These are phyloP conservation scores for Aphidius colemani DNA, from an alignment of 2,888 invertebrate species.

Conservation along the genomic window DNA sequence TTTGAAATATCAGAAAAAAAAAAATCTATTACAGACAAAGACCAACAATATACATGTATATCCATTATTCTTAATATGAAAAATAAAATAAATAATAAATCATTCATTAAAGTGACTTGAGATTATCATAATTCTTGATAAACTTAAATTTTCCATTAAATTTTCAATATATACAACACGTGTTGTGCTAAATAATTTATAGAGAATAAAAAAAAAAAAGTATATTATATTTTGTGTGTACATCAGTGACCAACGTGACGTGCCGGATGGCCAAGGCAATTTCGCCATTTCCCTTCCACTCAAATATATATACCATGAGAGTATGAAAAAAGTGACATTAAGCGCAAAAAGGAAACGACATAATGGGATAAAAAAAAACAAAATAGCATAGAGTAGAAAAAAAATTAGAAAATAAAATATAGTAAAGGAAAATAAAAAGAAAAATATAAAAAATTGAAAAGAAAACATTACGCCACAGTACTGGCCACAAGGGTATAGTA, in stretches of 20 bases:
- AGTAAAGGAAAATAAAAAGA: slow-evolving; percentile 23
- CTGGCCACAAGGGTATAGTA: slow-evolving; percentile 6
- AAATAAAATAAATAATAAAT: neutral
- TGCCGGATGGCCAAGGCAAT: slow-evolving; percentile 37
- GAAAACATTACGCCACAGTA: neutral
- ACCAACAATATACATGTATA: too few relatives aligned
- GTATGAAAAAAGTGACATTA: slow-evolving; percentile 26
- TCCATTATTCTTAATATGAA: neutral
- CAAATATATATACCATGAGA: slow-evolving; percentile 20
- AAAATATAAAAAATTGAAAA: slow-evolving; percentile 18
- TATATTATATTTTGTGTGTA: slow-evolving; percentile 20
- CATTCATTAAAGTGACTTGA: neutral
- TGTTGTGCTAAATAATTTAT: slow-evolving; percentile 4
- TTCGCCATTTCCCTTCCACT: slow-evolving; percentile 33
- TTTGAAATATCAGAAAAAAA: neutral
- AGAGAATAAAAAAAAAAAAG: slow-evolving; percentile 14
- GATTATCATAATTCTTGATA: neutral
- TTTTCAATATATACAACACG: neutral
- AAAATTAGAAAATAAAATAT: slow-evolving; percentile 19
- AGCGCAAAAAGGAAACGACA: slow-evolving; percentile 28
- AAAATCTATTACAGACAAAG: neutral
- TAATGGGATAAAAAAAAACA: slow-evolving; percentile 32
- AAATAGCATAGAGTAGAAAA: slow-evolving; percentile 25
- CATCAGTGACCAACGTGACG: slow-evolving; percentile 25
- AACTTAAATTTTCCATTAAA: neutral